These are phyloP conservation scores for Mus spicilegus DNA, from an alignment of 2,113 vertebrate species.

Conservation along the genomic window DNA sequence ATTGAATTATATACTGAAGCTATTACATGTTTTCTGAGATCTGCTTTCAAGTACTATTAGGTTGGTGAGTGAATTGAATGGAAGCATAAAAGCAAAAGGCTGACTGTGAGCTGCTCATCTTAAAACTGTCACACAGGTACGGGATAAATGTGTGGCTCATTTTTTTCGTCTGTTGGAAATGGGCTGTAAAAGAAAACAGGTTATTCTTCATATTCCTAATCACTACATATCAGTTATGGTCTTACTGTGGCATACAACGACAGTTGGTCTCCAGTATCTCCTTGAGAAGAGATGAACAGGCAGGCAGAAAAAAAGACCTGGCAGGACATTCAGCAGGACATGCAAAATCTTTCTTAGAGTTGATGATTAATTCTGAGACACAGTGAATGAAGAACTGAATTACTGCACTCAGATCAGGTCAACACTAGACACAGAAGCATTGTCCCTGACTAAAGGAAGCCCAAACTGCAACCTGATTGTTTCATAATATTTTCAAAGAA, in stretches of 20 bases:
- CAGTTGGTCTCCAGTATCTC: too few relatives aligned
- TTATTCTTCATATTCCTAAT: not conserved
- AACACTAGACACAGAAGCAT: conserved; percentile 41
- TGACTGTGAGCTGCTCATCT: not conserved
- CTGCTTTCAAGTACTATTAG: not conserved
- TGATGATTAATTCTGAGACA: conserved; percentile 51
- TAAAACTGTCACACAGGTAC: not conserved
- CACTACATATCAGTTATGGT: accelerated
- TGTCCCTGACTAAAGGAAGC: not conserved
- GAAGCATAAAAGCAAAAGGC: not conserved
- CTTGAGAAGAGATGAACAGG: accelerated
- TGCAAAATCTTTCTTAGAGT: not conserved
- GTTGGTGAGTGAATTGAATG: too few relatives aligned
- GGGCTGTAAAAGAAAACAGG: not conserved
- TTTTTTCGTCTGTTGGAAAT: not conserved
- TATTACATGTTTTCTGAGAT: not conserved
- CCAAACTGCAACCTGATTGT: too few relatives aligned
- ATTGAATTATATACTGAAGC: not conserved
- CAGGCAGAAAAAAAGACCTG: not conserved
- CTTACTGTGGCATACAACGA: not conserved
- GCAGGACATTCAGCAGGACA: not conserved
- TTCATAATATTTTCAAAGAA: too few relatives aligned
- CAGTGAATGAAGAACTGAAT: not conserved
- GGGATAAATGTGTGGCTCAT: accelerated
- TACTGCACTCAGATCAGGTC: not conserved